Evolutionary conservation across 1,140 invertebrate genomes (phyloP).

Genomic region (Bombus pyrosoma): DNA sequence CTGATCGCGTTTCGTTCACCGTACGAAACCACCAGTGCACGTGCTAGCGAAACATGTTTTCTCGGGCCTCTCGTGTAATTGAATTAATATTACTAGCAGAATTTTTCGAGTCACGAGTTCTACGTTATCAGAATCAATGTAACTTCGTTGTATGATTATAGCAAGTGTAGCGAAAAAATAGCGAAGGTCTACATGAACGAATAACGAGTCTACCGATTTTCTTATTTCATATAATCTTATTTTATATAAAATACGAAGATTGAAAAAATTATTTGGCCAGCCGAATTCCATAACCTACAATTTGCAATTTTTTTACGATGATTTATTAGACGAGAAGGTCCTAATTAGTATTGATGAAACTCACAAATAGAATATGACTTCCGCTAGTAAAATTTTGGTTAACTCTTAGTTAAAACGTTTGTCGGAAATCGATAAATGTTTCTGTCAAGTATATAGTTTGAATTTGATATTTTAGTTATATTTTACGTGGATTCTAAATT

Average conservation of each 20-base stretch:
- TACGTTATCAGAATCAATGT: neutral
- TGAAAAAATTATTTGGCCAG: neutral
- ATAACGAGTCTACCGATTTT: neutral
- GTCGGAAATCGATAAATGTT: neutral
- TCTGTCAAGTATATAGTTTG: neutral
- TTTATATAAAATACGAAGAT: neutral
- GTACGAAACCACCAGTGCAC: constrained; percentile 1
- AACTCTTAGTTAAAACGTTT: neutral
- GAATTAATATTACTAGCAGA: neutral
- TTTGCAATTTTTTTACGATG: neutral
- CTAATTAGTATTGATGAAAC: neutral
- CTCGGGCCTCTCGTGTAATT: neutral
- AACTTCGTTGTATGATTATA: neutral
- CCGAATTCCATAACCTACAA: too few relatives aligned
- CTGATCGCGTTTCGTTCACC: constrained; percentile 11
- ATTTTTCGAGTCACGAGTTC: neutral
- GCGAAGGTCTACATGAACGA: neutral
- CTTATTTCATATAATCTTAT: neutral
- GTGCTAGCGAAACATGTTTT: neutral
- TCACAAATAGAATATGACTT: neutral
- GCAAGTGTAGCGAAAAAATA: neutral
- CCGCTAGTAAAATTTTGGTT: too few relatives aligned
- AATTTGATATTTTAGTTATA: neutral
- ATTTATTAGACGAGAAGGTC: neutral
- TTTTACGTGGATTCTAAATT: neutral